Evolutionary conservation across 2,888 invertebrate species (phyloP), one percentile per base, ranked within the genome.

Genomic region (Mythimna lalbum): DNA sequence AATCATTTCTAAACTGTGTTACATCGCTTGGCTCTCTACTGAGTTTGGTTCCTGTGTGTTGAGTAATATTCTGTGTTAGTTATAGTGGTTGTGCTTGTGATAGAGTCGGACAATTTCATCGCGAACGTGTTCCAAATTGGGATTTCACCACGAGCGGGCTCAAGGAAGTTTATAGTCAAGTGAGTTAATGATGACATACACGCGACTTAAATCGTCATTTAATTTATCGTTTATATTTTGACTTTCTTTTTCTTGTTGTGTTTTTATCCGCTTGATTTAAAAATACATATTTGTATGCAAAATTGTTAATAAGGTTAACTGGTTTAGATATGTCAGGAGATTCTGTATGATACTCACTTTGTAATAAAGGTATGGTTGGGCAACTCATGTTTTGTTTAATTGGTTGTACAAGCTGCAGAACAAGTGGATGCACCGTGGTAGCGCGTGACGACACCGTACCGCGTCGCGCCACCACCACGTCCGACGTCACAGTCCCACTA

Each of bases 141-240:
- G 95, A 95, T 95, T 96, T 95, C 95, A 96, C 90, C 95, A 96
- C 95, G 95, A 96, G 94, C 94, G 95, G 96, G 95, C 93, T 96
- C 89, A 95, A 96, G 94, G 95, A 95, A 94, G 89, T 95, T 90
- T 96, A 96, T 93, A 92, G 96, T 90, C 95, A 93, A 94, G 95
- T 96, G 89, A 95, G 96, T 94, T 89, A 78, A 78, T 83, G 66
- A 80, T 50, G 67, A 78, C 31, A 75, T 78, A 77, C 63, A 71
- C 69, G 74, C 74, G 50, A 70, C 63, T 64, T 33, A 63, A 63
- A 53, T 31, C 36, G 57, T 76, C 62, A 66, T 74, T 70, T 70
- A 55, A 67, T 73, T 74, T 59, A 31, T 63, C 66, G 68, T 62
- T 63, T 47, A 31, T 72, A 21, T 73, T 75, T 82, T 60, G 60